Conservation (phyloP, 2,113 vertebrate genomes). For the Coreoperca whiteheadi region DNA sequence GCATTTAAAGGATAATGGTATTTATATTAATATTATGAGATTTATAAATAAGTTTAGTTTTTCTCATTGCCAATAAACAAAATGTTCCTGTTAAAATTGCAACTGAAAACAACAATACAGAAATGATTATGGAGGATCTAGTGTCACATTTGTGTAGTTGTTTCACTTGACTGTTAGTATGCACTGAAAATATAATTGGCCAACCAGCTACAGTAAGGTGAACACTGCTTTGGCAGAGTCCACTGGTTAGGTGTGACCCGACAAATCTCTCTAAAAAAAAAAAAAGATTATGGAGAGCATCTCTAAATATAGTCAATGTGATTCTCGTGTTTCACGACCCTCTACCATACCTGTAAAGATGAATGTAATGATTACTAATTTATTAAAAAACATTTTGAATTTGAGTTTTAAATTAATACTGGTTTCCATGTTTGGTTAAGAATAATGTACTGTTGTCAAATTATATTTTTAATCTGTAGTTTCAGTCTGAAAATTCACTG, state of each 20-base stretch:
- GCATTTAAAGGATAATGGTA: neutral
- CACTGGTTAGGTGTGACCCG: too few relatives aligned
- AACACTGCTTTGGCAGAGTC: conserved; percentile 13
- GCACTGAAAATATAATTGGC: neutral
- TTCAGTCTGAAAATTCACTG: neutral
- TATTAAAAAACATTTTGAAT: neutral
- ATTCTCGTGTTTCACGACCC: neutral
- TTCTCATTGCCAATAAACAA: neutral
- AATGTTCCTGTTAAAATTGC: neutral
- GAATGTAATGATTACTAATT: neutral
- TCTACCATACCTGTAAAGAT: neutral
- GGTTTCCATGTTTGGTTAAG: neutral
- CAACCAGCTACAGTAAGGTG: neutral
- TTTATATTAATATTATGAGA: neutral
- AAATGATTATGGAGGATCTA: neutral
- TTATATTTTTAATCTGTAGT: neutral
- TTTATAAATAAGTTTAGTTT: neutral
- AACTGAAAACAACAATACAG: neutral
- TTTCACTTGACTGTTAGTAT: neutral
- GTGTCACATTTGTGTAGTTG: neutral
- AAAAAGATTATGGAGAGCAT: conserved; percentile 6
- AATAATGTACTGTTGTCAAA: neutral
- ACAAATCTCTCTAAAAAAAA: neutral
- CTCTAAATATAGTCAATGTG: neutral
- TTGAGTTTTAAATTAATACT: neutral